phyloP scores from a whole-genome alignment of 2,888 invertebrate species.

The Eulithis prunata region DNA sequence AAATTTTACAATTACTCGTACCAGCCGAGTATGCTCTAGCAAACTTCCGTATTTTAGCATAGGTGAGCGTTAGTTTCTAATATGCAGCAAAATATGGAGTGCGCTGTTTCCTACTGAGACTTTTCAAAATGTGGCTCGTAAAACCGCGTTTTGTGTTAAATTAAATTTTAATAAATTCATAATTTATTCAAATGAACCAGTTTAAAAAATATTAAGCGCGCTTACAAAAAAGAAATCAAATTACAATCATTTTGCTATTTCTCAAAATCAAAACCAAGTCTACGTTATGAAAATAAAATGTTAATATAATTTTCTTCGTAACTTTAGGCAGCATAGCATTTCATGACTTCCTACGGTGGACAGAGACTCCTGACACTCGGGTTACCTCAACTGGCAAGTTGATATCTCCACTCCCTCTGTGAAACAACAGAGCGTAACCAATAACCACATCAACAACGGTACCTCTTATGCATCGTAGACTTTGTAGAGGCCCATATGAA shows the following conservation, averaged over 20 bases:
- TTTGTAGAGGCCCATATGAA: too few species aligned
- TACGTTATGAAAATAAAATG: too few species aligned
- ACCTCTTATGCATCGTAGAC: neutral
- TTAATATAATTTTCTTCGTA: too few species aligned
- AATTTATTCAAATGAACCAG: neutral
- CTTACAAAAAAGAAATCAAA: too few species aligned
- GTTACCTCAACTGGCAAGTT: neutral
- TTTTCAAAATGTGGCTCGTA: slow-evolving; percentile 53
- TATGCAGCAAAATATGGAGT: slow-evolving; percentile 65
- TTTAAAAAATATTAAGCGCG: too few species aligned
- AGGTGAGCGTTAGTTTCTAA: slow-evolving; percentile 68
- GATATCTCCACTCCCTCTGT: neutral
- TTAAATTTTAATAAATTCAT: neutral
- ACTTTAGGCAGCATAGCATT: too few species aligned
- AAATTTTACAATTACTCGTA: slow-evolving; percentile 67
- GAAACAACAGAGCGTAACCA: neutral
- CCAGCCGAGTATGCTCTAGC: slow-evolving; percentile 52
- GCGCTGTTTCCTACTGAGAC: slow-evolving; percentile 59
- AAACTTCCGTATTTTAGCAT: slow-evolving; percentile 69
- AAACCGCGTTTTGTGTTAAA: slow-evolving; percentile 32
- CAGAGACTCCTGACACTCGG: neutral
- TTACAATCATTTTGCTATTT: too few species aligned
- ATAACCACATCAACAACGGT: neutral
- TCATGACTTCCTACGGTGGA: neutral
- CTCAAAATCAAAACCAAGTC: too few species aligned